Evolutionary conservation across 2,797 vertebrate species (phyloP).

Genomic region (Arctocebus calabarensis): DNA sequence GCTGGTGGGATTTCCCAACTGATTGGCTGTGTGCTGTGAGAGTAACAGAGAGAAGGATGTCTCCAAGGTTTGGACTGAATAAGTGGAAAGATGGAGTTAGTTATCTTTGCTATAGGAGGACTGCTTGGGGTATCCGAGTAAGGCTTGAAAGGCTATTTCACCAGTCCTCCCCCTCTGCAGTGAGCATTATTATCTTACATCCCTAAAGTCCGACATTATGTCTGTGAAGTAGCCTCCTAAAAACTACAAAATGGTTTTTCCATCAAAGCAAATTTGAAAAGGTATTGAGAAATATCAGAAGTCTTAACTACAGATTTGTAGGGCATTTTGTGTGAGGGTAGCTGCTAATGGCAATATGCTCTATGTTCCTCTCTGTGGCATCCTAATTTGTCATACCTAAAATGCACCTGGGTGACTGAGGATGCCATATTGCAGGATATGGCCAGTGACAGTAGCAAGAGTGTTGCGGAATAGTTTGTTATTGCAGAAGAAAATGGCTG

Average conservation of each 20-base stretch:
- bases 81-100: background rate
- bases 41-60: background rate
- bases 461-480: conserved; percentile 60
- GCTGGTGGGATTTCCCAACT: background rate
- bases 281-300: background rate
- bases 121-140: background rate
- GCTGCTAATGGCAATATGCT: conserved; percentile 39
- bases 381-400: conserved; percentile 64
- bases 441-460: conserved; percentile 41
- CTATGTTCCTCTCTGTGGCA: background rate
- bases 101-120: conserved; percentile 6
- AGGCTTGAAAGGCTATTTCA: background rate
- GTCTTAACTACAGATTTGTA: background rate
- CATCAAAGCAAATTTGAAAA: conserved; percentile 55
- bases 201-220: conserved; percentile 4
- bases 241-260: conserved; percentile 61
- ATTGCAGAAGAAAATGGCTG: conserved; percentile 49
- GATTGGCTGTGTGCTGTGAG: background rate
- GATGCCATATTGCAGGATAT: conserved; percentile 40
- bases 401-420: conserved; percentile 42
- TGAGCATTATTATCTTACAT: conserved; percentile 19
- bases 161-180: background rate
- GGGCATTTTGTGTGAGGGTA: conserved; percentile 35
- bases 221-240: conserved; percentile 29
- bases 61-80: background rate